These are phyloP conservation scores for Cacatua alba DNA, from an alignment of 2,113 vertebrate species.

Conservation along the genomic window DNA sequence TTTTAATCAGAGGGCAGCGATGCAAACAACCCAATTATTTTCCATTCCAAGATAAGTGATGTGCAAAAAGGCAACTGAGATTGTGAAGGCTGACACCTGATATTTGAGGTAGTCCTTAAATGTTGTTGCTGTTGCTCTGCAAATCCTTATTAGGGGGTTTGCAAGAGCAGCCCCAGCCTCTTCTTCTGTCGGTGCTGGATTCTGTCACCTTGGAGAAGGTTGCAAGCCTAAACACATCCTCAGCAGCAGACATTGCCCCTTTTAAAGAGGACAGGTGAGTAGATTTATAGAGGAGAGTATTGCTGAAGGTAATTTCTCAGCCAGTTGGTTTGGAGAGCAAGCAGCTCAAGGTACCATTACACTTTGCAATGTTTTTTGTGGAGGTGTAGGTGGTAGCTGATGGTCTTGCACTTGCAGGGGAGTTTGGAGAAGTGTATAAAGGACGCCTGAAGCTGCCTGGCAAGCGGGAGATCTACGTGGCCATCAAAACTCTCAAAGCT, in stretches of 20 bases:
- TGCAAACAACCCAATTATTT: conserved; percentile 18
- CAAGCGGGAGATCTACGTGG: conserved; percentile 96
- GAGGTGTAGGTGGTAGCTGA: not conserved
- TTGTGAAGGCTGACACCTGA: fast-evolving
- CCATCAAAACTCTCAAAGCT: conserved; percentile 96
- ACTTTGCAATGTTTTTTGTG: not conserved
- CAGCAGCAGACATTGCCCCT: not conserved
- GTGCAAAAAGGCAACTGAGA: not conserved
- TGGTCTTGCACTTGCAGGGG: conserved; percentile 77
- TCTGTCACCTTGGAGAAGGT: not conserved
- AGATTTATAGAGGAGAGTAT: not conserved
- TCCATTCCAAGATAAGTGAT: not conserved
- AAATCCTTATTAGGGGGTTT: not conserved
- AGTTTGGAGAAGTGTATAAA: conserved; percentile 98
- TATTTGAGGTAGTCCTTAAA: not conserved
- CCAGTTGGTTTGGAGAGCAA: not conserved
- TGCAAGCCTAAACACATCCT: not conserved
- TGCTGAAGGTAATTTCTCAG: not conserved
- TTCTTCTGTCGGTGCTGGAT: fast-evolving
- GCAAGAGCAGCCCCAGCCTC: not conserved
- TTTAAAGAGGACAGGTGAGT: not conserved
- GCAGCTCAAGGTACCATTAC: not conserved
- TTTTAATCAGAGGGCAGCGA: not conserved
- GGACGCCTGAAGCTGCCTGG: conserved; percentile 94
- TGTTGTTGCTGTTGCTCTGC: not conserved